These are phyloP conservation scores for Drosophila gunungcola DNA, from an alignment of 1,140 invertebrate species.

Conservation along the genomic window DNA sequence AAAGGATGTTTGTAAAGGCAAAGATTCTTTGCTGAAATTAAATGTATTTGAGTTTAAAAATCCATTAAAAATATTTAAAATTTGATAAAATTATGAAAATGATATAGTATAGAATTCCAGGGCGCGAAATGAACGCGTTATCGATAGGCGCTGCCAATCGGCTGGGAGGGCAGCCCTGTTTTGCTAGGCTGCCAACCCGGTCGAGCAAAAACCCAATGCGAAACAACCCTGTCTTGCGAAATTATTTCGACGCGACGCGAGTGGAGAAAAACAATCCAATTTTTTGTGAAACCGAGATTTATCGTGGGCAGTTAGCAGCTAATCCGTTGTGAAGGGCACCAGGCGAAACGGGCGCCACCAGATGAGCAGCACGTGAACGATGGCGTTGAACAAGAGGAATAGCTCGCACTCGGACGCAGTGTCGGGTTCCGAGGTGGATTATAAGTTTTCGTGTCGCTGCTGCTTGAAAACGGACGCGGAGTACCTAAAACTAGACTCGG, in stretches of 20 bases:
- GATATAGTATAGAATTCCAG: neutral
- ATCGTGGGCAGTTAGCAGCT: neutral
- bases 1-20: too few relatives aligned
- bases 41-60: too few relatives aligned
- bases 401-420: constrained; percentile 24
- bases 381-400: constrained; percentile 51
- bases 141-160: constrained; percentile 1
- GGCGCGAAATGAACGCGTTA: neutral
- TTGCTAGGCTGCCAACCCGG: neutral
- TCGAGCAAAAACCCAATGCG: neutral
- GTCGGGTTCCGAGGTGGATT: constrained; percentile 41
- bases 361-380: constrained; percentile 31
- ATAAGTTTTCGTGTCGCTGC: constrained; percentile 73
- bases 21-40: too few relatives aligned
- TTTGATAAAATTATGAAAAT: too few relatives aligned
- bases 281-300: neutral
- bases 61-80: too few relatives aligned
- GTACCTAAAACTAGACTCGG: constrained; percentile 66
- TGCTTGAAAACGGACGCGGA: constrained; percentile 71
- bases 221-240: neutral
- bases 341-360: constrained; percentile 7
- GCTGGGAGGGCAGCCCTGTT: neutral
- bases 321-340: neutral
- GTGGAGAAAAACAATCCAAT: constrained; percentile 10
- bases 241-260: constrained; percentile 17